These are phyloP conservation scores for Rousettus madagascariensis DNA, from an alignment of 2,797 vertebrate species.

Conservation along the genomic window DNA sequence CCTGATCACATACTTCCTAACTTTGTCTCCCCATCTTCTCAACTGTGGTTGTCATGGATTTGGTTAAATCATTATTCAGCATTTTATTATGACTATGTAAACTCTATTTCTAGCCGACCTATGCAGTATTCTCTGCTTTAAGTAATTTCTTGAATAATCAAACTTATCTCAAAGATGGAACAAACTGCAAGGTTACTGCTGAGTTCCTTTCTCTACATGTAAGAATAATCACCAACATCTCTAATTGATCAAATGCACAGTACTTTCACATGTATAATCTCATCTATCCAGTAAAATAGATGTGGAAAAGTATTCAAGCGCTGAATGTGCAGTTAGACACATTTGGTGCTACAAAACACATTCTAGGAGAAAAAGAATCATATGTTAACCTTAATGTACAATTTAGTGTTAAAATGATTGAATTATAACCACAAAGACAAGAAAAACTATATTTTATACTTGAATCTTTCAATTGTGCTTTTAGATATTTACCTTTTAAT, in stretches of 20 bases:
- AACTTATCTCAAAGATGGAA: not conserved
- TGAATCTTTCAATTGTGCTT: slow-evolving; percentile 29
- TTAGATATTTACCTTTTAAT: slow-evolving; percentile 33
- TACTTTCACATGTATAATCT: not conserved
- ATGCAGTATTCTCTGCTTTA: not conserved
- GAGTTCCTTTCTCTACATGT: not conserved
- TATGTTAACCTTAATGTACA: not conserved
- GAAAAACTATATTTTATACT: not conserved
- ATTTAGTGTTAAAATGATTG: slow-evolving; percentile 19
- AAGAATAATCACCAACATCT: not conserved
- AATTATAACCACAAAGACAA: slow-evolving; percentile 28
- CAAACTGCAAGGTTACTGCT: not conserved
- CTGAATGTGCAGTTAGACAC: not conserved
- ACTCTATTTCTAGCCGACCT: not conserved
- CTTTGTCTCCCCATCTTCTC: not conserved
- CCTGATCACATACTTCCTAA: not conserved
- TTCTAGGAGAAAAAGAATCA: not conserved
- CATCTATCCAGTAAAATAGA: not conserved
- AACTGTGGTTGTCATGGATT: not conserved
- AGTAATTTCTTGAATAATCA: slow-evolving; percentile 1
- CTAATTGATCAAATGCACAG: not conserved
- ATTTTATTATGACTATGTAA: not conserved
- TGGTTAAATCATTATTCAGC: not conserved
- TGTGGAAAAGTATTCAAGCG: not conserved
- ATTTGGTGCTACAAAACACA: not conserved